Base-by-base conservation (phyloP, 30 jellyfish, hydroid and myxozoan species). In the Pseudorhiza aurosa region DNA sequence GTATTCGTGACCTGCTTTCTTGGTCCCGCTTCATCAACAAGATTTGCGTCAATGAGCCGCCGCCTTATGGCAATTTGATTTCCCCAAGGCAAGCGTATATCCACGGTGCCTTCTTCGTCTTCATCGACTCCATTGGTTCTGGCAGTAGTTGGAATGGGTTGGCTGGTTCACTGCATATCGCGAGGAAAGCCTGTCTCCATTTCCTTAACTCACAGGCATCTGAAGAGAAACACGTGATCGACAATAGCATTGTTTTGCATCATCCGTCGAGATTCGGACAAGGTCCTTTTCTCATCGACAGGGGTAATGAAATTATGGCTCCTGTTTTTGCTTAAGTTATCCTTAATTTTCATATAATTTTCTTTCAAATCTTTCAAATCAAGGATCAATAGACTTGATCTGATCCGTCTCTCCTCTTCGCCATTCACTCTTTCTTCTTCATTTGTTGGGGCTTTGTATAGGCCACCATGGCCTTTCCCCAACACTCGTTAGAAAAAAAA, bases 81-180 rank as follows among this genome's bases (percentile, higher is more conserved):
- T 49, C 95, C 4, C 89, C 98, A 4, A 74, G 78, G 55, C 37
- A 17, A 19, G 96, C 95, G 26, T 85, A 17, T 75, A 65, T 92
- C 35, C 98, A 92, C 69, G 98, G 97, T 11, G 96, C 97, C 0
- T 80, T 85, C 76, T 79, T 92, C 6, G 97, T 92, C 4, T 85
- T 92, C 58, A 63, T 92, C 59, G 98, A 92, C 59, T 83, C 98
- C n/a, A 72, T 86, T 68, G 98, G 98, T 36, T 63, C 94, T 14
- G 95, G 97, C 9, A 77, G 69, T 36, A 68, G 83, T 35, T 78
- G 82, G 90, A 40, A 43, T 5, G 75, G 82, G 40, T 82, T 68
- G 19, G 45, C 35, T 27, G 42, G 30, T 46, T 78, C 90, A 2
- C 64, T 78, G 36, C 44, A 78, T 19, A 40, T 27, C 19, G 83